A percentile compares a stretch with the other conserved stretches of the same genome.
Conservation (phyloP, 1,140 invertebrate genomes). For the Drosophila nigrodunni region DNA sequence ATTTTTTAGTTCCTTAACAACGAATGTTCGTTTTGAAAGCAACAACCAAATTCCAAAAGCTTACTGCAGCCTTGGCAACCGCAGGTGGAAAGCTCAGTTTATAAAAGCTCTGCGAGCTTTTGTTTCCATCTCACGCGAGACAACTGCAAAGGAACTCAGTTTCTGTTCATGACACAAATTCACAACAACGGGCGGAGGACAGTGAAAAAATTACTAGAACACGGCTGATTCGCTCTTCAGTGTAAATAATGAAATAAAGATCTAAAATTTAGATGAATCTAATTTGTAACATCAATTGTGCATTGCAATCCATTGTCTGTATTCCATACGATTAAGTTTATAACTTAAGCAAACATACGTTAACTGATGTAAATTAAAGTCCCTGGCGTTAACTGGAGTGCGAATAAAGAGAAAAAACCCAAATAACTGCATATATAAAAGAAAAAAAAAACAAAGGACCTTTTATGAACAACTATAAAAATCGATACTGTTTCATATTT, state of each 20-base stretch:
- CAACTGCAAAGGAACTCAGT: slow-evolving; percentile 44
- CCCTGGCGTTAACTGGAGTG: background rate
- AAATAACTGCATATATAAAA: slow-evolving; percentile 17
- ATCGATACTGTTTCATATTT: slow-evolving; percentile 49
- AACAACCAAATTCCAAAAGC: slow-evolving; percentile 4
- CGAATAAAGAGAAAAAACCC: background rate
- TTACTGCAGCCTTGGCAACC: slow-evolving; percentile 1
- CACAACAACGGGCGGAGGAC: slow-evolving; percentile 15
- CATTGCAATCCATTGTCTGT: background rate
- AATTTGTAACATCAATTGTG: background rate
- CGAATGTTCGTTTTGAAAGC: background rate
- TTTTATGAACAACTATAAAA: slow-evolving; percentile 23
- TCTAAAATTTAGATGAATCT: slow-evolving; percentile 14
- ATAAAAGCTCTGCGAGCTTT: slow-evolving; percentile 28
- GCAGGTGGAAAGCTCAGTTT: background rate
- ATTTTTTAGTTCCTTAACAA: slow-evolving; percentile 6
- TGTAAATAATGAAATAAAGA: slow-evolving; percentile 40
- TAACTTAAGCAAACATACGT: background rate
- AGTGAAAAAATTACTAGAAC: slow-evolving; percentile 32
- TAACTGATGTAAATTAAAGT: background rate
- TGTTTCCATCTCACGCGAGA: slow-evolving; percentile 12
- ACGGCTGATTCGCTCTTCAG: slow-evolving; percentile 6
- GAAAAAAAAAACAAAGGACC: background rate
- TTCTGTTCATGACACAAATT: slow-evolving; percentile 42
- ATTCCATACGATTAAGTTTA: background rate